A percentile compares a stretch with the other conserved stretches of the same genome.
Evolutionary conservation across 2,888 invertebrate species (phyloP).

Genomic region (Lordiphosa fenestrarum): DNA sequence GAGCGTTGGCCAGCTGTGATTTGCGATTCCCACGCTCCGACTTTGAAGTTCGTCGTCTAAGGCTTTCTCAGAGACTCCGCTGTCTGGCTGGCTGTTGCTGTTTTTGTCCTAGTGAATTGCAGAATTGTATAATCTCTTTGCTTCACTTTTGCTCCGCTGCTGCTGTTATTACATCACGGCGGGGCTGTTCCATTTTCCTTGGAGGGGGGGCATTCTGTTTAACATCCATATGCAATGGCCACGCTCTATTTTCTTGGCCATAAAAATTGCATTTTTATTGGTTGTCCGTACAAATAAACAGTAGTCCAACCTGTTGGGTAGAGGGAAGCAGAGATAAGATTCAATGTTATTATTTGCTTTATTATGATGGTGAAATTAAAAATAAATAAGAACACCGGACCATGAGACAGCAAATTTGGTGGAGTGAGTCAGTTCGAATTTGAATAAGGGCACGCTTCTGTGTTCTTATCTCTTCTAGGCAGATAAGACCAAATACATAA

Average conservation of each 20-base stretch:
- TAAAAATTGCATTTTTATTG: slow-evolving; percentile 69
- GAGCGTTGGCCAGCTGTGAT: slow-evolving; percentile 44
- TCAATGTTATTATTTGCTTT: slow-evolving; percentile 45
- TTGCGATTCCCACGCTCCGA: slow-evolving; percentile 68
- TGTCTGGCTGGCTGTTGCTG: slow-evolving; percentile 22
- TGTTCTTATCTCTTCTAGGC: slow-evolving; percentile 14
- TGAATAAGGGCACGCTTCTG: slow-evolving; percentile 30
- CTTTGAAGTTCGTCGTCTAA: slow-evolving; percentile 53
- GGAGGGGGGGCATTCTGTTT: slow-evolving; percentile 38
- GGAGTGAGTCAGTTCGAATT: slow-evolving; percentile 17
- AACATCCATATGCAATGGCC: slow-evolving; percentile 50
- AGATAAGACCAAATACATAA: slow-evolving; percentile 21
- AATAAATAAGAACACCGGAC: slow-evolving; percentile 48
- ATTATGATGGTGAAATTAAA: slow-evolving; percentile 68
- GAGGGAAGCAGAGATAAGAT: slow-evolving; percentile 53
- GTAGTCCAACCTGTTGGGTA: slow-evolving; percentile 57
- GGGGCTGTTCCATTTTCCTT: slow-evolving; percentile 44
- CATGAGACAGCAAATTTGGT: slow-evolving; percentile 48
- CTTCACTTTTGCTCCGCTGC: slow-evolving; percentile 70
- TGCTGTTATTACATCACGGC: slow-evolving; percentile 59
- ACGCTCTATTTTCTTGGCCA: slow-evolving; percentile 67
- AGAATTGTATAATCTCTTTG: slow-evolving; percentile 65
- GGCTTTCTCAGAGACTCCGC: slow-evolving; percentile 21
- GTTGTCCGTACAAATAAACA: slow-evolving; percentile 34
- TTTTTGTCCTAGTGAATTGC: slow-evolving; percentile 68